Evolutionary conservation across 1,140 invertebrate species (phyloP).

Genomic region (Drosophila obscura): DNA sequence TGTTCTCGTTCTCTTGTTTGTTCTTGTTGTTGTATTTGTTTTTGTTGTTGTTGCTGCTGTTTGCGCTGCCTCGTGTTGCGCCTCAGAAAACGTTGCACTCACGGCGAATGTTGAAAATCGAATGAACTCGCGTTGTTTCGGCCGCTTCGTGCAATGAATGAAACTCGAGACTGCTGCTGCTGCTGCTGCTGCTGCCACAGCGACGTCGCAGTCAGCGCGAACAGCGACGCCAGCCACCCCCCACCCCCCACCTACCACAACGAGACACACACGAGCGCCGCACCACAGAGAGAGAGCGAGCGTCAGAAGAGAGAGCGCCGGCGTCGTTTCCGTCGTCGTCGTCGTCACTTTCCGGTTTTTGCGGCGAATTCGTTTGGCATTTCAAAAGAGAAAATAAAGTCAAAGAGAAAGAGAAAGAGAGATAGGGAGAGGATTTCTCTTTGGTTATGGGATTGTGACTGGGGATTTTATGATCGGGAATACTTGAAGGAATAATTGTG

Average conservation of each 20-base stretch:
- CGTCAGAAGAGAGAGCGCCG: constrained; percentile 22
- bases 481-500: too few species aligned
- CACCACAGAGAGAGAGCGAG: constrained; percentile 20
- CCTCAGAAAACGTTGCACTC: constrained; percentile 72
- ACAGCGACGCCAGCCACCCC: constrained; percentile 14
- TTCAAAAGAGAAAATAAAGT: too few species aligned
- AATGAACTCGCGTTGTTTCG: constrained; percentile 38
- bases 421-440: neutral
- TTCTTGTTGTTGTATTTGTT: constrained; percentile 31
- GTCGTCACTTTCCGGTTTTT: constrained; percentile 48
- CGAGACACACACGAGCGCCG: neutral
- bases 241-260: neutral
- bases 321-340: constrained; percentile 17
- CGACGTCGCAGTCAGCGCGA: constrained; percentile 22
- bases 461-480: too few species aligned
- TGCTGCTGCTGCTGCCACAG: constrained; percentile 6
- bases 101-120: constrained; percentile 68
- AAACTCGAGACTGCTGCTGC: constrained; percentile 65
- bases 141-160: constrained; percentile 63
- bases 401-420: neutral
- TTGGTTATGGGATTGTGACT: neutral
- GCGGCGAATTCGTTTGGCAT: constrained; percentile 55
- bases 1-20: constrained; percentile 11
- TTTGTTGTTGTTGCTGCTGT: constrained; percentile 22
- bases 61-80: constrained; percentile 32